Conservation (phyloP, 1,140 invertebrate genomes). For the Geopemphigus sp. region DNA sequence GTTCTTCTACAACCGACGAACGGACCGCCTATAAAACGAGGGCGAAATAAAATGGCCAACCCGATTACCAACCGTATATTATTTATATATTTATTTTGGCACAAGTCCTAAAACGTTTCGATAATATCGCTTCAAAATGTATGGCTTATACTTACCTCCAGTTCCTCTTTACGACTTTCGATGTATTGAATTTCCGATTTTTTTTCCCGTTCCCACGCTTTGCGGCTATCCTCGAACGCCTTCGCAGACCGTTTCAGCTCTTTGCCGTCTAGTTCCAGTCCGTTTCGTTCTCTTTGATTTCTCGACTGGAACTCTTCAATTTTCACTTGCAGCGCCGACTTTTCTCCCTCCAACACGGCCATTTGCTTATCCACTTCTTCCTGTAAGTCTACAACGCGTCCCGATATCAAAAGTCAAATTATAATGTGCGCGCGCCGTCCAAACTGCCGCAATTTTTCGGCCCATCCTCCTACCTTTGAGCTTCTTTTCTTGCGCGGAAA, state of each 20-base stretch:
- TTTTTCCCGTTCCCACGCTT: constrained; percentile 30
- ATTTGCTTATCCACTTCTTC: constrained; percentile 31
- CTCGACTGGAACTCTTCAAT: constrained; percentile 23
- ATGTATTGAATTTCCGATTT: constrained; percentile 45
- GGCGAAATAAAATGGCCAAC: neutral
- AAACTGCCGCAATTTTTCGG: no score
- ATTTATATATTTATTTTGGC: no score
- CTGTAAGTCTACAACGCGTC: constrained; percentile 24
- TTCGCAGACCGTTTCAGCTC: constrained; percentile 26
- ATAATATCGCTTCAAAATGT: no score
- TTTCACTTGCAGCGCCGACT: constrained; percentile 19
- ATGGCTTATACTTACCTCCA: constrained; percentile 26
- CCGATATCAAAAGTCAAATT: neutral
- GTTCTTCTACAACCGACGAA: constrained; percentile 35
- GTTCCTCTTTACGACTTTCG: constrained; percentile 29
- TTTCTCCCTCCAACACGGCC: constrained; percentile 9
- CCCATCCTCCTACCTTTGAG: constrained; percentile 36
- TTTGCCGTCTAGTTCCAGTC: constrained; percentile 25
- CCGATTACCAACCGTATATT: neutral
- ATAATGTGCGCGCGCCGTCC: neutral
- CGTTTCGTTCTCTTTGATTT: constrained; percentile 34
- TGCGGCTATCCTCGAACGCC: constrained; percentile 1
- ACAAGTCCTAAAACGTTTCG: no score
- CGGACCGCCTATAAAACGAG: constrained; percentile 11
- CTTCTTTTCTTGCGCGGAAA: constrained; percentile 11